Evolutionary conservation across 1,140 invertebrate genomes (phyloP).

Genomic region (Ceratosolen solmsi): DNA sequence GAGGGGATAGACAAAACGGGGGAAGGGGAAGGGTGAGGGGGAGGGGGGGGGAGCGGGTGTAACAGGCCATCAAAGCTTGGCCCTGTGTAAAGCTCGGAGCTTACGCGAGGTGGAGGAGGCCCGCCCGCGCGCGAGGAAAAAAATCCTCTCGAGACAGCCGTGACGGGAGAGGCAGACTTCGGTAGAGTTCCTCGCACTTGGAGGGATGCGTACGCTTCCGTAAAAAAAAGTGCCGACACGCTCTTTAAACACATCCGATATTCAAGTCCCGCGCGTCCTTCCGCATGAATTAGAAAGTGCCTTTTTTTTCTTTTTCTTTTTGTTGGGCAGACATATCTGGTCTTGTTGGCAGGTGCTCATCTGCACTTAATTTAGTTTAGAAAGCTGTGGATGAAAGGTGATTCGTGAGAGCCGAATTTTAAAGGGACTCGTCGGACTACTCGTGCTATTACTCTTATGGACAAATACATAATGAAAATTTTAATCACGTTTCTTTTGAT

Average conservation of each 20-base stretch:
- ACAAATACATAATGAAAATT: not conserved
- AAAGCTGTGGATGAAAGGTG: not conserved
- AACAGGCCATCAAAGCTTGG: too few relatives aligned
- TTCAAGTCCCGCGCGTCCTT: slow-evolving; percentile 36
- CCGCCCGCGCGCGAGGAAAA: not conserved
- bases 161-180: too few relatives aligned
- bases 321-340: not conserved
- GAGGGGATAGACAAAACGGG: too few relatives aligned
- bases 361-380: slow-evolving; percentile 22
- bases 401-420: slow-evolving; percentile 5
- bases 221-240: not conserved
- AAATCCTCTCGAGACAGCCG: not conserved
- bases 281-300: slow-evolving; percentile 30
- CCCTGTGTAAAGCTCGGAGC: not conserved
- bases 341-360: slow-evolving; percentile 28
- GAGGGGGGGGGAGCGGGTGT: too few relatives aligned
- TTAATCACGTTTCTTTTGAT: not conserved
- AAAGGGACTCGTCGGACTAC: not conserved
- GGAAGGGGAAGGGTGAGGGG: not conserved
- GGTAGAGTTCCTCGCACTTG: slow-evolving; percentile 1
- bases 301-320: not conserved
- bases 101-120: too few relatives aligned
- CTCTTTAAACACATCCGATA: slow-evolving; percentile 1
- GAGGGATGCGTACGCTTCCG: not conserved
- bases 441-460: not conserved